Percentiles rank a stretch among this genome's conserved stretches.
Evolutionary conservation across 2,797 vertebrate genomes (phyloP).

Genomic region (Spinus olivaceus): DNA sequence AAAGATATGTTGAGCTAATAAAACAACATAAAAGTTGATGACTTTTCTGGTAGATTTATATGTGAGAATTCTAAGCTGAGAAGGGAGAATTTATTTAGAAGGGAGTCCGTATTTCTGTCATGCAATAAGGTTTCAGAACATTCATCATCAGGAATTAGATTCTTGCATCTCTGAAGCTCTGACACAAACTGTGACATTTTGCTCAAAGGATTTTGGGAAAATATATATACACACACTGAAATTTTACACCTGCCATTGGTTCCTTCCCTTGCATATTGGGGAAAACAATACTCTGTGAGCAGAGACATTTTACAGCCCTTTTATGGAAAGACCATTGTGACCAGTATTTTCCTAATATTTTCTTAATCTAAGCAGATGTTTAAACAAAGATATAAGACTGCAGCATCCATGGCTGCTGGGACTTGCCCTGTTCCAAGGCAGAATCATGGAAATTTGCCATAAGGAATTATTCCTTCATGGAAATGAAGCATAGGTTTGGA

Average conservation of each 20-base stretch:
- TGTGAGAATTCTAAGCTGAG: not conserved
- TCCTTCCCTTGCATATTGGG: not conserved
- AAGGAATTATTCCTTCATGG: not conserved
- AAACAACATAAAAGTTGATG: not conserved
- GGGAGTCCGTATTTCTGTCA: constrained; percentile 48
- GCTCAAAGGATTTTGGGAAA: not conserved
- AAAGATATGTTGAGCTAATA: not conserved
- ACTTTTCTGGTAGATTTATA: not conserved
- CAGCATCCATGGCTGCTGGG: not conserved
- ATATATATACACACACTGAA: not conserved
- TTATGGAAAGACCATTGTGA: not conserved
- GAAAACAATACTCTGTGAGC: not conserved
- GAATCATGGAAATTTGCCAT: constrained; percentile 43
- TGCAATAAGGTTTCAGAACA: constrained; percentile 55
- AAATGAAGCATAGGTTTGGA: constrained; percentile 40
- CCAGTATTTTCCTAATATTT: constrained; percentile 28
- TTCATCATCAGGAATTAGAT: constrained; percentile 56
- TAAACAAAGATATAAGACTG: constrained; percentile 15
- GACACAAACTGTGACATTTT: constrained; percentile 23
- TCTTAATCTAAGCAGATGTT: constrained; percentile 53
- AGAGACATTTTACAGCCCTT: constrained; percentile 1
- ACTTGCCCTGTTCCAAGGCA: constrained; percentile 15
- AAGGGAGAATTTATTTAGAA: not conserved
- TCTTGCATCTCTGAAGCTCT: constrained; percentile 56
- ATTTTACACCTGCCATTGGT: constrained; percentile 10